phyloP scores from a whole-genome alignment of 1,140 invertebrate genomes.

The Dysdera silvatica region DNA sequence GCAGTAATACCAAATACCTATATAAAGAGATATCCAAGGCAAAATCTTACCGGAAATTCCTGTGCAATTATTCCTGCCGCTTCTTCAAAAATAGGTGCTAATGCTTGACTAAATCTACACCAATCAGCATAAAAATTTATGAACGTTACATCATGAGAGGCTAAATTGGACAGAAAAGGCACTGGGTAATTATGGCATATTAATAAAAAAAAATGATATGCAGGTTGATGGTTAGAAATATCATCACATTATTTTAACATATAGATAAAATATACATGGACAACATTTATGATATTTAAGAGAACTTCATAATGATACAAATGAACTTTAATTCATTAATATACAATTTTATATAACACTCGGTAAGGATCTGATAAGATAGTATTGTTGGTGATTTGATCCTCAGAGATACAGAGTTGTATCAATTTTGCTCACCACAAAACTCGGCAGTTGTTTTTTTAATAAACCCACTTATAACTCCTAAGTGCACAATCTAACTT shows the following conservation, averaged over 20 bases:
- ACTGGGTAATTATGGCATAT: too few relatives aligned
- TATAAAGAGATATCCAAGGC: constrained; percentile 2
- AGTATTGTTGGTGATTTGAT: too few relatives aligned
- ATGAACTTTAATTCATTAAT: background rate
- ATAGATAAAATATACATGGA: background rate
- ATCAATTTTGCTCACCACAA: too few relatives aligned
- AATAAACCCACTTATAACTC: too few relatives aligned
- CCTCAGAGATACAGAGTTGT: too few relatives aligned
- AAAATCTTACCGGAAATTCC: constrained; percentile 53
- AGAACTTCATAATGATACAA: background rate
- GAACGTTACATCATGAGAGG: constrained; percentile 34
- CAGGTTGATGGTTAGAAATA: too few relatives aligned
- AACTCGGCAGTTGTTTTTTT: too few relatives aligned
- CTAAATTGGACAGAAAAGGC: constrained; percentile 11
- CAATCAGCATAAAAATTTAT: constrained; percentile 39
- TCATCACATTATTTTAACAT: too few relatives aligned
- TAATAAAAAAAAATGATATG: too few relatives aligned
- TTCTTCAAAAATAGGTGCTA: constrained; percentile 94
- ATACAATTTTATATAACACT: too few relatives aligned
- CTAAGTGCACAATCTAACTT: too few relatives aligned
- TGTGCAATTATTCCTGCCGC: constrained; percentile 75
- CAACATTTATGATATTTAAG: background rate
- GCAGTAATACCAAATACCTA: constrained; percentile 16
- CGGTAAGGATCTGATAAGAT: too few relatives aligned
- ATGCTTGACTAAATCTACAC: constrained; percentile 74